Evolutionary conservation across 92 coral and sea anemone genomes (phyloP).

Genomic region (Hydrozoanthus gracilis): DNA sequence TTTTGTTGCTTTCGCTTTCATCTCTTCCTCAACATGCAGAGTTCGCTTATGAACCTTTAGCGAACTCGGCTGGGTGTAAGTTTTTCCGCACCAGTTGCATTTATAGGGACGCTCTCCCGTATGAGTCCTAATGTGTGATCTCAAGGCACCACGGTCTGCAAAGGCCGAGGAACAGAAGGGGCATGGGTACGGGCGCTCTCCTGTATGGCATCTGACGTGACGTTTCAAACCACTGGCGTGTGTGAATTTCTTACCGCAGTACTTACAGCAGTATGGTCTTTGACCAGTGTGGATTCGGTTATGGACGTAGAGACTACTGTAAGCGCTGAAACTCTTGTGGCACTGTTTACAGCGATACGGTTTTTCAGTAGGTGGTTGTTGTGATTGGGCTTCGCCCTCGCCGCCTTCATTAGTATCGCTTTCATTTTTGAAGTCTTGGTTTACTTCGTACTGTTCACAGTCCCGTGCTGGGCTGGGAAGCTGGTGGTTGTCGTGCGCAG

Average conservation of each 20-base stretch:
- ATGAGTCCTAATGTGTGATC: slow-evolving; percentile 72
- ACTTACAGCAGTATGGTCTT: slow-evolving; percentile 69
- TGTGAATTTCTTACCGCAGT: slow-evolving; percentile 70
- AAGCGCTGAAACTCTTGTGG: slow-evolving; percentile 65
- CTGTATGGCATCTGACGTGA: slow-evolving; percentile 77
- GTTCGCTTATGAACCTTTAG: slow-evolving; percentile 74
- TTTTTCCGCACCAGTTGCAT: slow-evolving; percentile 68
- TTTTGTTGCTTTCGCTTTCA: slow-evolving; percentile 32
- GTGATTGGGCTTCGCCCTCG: slow-evolving; percentile 42
- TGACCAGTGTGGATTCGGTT: slow-evolving; percentile 76
- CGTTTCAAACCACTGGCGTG: slow-evolving; percentile 78
- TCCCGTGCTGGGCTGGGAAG: slow-evolving; percentile 1
- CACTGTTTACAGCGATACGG: slow-evolving; percentile 67
- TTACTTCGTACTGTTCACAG: background rate
- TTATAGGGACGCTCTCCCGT: slow-evolving; percentile 72
- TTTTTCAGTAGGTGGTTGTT: slow-evolving; percentile 50
- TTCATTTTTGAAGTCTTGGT: background rate
- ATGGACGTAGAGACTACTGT: slow-evolving; percentile 76
- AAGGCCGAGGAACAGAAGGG: slow-evolving; percentile 72
- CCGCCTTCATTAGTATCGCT: slow-evolving; percentile 1
- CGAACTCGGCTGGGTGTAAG: slow-evolving; percentile 71
- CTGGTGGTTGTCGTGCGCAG: background rate
- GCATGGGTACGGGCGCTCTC: slow-evolving; percentile 74
- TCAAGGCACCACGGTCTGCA: slow-evolving; percentile 76
- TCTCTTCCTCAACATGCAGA: slow-evolving; percentile 54